Evolutionary conservation across 2,113 vertebrate species (phyloP).

Genomic region (Vireo altiloquus): DNA sequence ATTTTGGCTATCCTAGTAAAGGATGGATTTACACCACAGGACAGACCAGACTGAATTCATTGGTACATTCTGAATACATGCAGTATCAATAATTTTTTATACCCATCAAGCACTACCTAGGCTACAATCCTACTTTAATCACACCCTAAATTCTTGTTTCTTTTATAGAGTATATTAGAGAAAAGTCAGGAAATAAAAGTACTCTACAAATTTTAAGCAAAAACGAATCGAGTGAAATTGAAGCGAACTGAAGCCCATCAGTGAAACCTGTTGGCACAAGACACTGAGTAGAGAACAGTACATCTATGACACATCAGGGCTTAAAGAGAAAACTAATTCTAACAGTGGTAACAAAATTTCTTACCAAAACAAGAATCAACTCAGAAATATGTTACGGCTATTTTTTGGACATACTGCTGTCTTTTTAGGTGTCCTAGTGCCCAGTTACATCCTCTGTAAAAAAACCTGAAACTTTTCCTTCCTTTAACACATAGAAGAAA

Average conservation of each 20-base stretch:
- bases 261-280: background rate
- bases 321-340: background rate
- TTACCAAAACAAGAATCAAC: background rate
- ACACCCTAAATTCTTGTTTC: background rate
- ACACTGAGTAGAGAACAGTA: background rate
- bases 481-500: background rate
- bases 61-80: background rate
- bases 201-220: background rate
- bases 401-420: background rate
- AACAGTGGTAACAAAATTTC: background rate
- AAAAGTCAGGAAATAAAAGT: background rate
- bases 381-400: background rate
- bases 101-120: background rate
- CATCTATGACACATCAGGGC: background rate
- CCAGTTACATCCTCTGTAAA: background rate
- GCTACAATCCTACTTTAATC: background rate
- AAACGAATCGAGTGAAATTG: background rate
- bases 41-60: background rate
- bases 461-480: background rate
- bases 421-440: background rate
- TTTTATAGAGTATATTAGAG: background rate
- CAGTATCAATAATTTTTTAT: background rate
- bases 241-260: background rate
- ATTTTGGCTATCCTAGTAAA: background rate
- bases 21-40: background rate